Evolutionary conservation across 1,140 invertebrate genomes (phyloP), one percentile per base, ranked within the genome.

Genomic region (Leptopilina boulardi): DNA sequence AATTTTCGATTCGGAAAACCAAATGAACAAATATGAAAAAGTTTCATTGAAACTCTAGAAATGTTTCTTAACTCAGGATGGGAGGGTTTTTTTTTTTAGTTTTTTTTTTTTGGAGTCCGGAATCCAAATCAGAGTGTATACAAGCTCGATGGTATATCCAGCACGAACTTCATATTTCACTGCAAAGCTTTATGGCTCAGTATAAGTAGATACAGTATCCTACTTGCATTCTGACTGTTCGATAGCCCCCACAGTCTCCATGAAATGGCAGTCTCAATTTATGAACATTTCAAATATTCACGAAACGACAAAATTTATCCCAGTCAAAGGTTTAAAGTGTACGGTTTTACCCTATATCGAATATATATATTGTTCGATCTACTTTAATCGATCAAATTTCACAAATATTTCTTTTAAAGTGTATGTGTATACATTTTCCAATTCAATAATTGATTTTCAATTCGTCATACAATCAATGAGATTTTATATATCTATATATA

Each of bases 251-350:
- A 73, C 73, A 73, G 74, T 85, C 78, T 76, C 70, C 76, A 76
- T 77, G 71, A 77, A 82, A 86, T 84, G 78, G 80, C 42, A 79
- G 82, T 85, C 77, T 74, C 82, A 79, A 87, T 87, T 87, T 87
- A 87, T 85, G 81, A 81, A 74, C 74, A 71, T 77, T 80, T 76
- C 74, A 75, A 81, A 78, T 75, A 81, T 84, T 80, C 77, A 78
- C 38, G 76, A 70, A 79, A 80, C 77, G 79, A 51, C 74, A 41
- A 74, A 80, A 86, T 85, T 85, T 85, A 85, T 87, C 82, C 80
- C 47, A 34, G 74, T 21, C 21, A 73, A 83, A 81, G 59, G 76
- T 79, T 38, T 47, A 66, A 38, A 38, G 8, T 30, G 59, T 77
- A 70, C 75, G 73, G 76, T 70, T 73, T 8, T 30, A 30, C 47